phyloP scores from a whole-genome alignment of 2,113 vertebrate species.

The Pseudonaja textilis region DNA sequence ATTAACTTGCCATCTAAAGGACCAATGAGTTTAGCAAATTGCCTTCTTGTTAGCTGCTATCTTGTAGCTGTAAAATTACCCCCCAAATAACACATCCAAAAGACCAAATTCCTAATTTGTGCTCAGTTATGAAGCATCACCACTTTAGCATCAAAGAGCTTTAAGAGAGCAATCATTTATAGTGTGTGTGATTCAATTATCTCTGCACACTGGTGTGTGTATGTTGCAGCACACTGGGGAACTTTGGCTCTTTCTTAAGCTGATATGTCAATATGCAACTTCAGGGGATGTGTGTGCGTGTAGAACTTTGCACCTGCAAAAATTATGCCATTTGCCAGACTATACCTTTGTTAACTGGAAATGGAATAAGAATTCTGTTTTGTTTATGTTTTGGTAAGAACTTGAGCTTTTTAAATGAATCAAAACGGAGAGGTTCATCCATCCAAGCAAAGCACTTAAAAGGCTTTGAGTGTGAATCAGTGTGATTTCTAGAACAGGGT shows the following conservation, averaged over 20 bases:
- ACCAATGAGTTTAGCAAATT: background rate
- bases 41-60: background rate
- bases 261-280: background rate
- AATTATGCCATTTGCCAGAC: background rate
- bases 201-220: background rate
- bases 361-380: background rate
- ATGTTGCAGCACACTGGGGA: background rate
- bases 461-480: background rate
- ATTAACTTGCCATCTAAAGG: background rate
- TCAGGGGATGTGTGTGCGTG: background rate
- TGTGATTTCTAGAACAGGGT: background rate
- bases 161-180: background rate
- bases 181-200: background rate
- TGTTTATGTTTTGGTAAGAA: background rate
- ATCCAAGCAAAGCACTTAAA: background rate
- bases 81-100: background rate
- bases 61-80: background rate
- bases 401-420: background rate
- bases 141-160: background rate
- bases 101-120: constrained; percentile 12
- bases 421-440: background rate
- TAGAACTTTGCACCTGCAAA: background rate
- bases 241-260: background rate
- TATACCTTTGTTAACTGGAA: background rate
- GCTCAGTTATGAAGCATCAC: background rate